phyloP scores from a whole-genome alignment of 2,113 vertebrate genomes.

The Mungos mungo region DNA sequence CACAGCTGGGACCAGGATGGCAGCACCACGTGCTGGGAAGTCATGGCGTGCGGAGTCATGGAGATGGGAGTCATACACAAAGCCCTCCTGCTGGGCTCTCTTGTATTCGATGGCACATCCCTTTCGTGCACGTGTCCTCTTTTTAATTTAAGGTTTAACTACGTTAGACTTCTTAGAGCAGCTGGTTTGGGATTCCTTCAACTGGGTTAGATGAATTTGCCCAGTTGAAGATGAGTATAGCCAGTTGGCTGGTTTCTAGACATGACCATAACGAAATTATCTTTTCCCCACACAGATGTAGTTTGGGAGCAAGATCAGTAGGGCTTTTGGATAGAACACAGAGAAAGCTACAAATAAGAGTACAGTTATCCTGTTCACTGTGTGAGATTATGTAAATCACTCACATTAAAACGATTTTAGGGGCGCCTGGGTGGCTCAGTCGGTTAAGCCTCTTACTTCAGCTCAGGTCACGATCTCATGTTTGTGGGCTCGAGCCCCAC shows the following conservation, averaged over 20 bases:
- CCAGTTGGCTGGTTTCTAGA: neutral
- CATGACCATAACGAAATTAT: neutral
- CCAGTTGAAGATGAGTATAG: neutral
- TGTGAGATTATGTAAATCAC: neutral
- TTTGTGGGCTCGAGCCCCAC: no score
- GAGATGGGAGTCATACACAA: neutral
- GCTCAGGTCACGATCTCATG: no score
- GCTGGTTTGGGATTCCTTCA: constrained; percentile 10
- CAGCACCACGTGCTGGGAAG: neutral
- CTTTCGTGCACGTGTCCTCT: neutral
- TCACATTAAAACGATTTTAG: constrained; percentile 27
- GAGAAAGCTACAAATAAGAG: neutral
- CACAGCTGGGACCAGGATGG: neutral
- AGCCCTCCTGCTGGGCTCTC: neutral
- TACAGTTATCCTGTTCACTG: neutral
- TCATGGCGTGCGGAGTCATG: no score
- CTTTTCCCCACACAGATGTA: neutral
- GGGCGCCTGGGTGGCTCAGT: no score
- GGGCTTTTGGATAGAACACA: neutral
- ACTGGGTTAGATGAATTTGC: neutral
- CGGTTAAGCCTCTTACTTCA: no score
- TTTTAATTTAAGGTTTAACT: neutral
- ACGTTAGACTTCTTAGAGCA: neutral
- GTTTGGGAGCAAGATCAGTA: neutral
- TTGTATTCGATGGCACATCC: neutral